phyloP scores from a whole-genome alignment of 1,140 invertebrate genomes.

The Habropoda laboriosa region DNA sequence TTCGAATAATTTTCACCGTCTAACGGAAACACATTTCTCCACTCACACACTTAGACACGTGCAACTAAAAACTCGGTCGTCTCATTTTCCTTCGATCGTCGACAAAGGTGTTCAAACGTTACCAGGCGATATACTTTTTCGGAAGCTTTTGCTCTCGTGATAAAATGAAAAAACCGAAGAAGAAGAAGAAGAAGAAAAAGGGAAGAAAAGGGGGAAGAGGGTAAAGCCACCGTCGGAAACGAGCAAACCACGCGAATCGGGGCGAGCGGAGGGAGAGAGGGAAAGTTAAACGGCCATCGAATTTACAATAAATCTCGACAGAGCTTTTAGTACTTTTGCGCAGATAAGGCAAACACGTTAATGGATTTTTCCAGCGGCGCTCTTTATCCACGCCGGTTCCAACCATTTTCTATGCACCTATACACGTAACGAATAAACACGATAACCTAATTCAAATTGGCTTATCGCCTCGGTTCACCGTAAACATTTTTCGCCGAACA shows the following conservation, averaged over 20 bases:
- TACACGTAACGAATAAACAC: slow-evolving; percentile 13
- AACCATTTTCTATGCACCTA: background rate
- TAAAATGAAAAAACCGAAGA: background rate
- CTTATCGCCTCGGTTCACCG: slow-evolving; percentile 27
- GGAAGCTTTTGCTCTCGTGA: background rate
- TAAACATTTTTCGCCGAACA: slow-evolving; percentile 16
- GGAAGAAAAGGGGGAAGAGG: background rate
- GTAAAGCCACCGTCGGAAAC: background rate
- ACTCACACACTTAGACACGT: too few relatives aligned
- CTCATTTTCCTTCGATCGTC: background rate
- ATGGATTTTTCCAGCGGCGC: slow-evolving; percentile 38
- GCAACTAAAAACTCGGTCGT: background rate
- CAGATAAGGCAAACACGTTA: slow-evolving; percentile 52
- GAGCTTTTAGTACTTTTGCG: slow-evolving; percentile 42
- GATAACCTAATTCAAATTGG: slow-evolving; percentile 41
- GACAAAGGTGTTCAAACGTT: background rate
- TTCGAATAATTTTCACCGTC: slow-evolving; percentile 21
- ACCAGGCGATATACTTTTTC: background rate
- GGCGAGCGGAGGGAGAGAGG: background rate
- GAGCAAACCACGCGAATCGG: background rate
- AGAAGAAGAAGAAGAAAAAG: too few relatives aligned
- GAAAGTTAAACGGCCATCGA: slow-evolving; percentile 32
- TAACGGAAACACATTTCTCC: background rate
- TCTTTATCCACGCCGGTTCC: slow-evolving; percentile 22
- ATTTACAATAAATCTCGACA: slow-evolving; percentile 47